Conservation (phyloP, 2,113 vertebrate species). For the Cephalopterus ornatus region DNA sequence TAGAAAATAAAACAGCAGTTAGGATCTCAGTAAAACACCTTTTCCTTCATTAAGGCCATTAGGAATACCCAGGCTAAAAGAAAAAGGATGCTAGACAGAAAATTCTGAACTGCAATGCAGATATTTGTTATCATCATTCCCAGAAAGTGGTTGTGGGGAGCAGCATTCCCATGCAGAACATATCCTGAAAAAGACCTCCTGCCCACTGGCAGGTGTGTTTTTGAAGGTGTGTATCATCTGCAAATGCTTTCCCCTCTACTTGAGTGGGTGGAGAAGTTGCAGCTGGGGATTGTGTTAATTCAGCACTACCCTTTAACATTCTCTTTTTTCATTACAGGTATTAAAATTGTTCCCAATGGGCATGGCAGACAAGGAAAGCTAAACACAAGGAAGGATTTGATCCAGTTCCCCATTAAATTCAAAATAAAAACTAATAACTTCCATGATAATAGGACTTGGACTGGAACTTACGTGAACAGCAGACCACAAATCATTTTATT, state of each 20-base stretch:
- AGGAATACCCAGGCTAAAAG: background rate
- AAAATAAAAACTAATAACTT: background rate
- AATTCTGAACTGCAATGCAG: background rate
- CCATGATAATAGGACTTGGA: background rate
- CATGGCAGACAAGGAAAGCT: background rate
- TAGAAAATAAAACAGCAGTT: background rate
- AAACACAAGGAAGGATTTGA: background rate
- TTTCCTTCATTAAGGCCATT: background rate
- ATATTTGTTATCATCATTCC: background rate
- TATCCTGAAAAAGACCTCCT: background rate
- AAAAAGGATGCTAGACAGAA: background rate
- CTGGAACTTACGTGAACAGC: background rate
- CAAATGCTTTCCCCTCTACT: background rate
- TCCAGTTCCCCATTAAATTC: background rate
- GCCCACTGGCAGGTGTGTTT: background rate
- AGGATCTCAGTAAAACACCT: background rate
- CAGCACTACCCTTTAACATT: background rate
- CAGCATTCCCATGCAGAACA: rapidly evolving
- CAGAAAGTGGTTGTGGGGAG: background rate
- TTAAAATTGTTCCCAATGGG: background rate
- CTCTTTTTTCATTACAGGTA: background rate
- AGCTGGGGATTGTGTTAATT: background rate
- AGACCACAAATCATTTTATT: background rate
- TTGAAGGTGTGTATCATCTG: background rate
- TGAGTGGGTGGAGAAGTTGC: background rate